Evolutionary conservation across 2,113 vertebrate species (phyloP).

Genomic region (Callorhinus ursinus): DNA sequence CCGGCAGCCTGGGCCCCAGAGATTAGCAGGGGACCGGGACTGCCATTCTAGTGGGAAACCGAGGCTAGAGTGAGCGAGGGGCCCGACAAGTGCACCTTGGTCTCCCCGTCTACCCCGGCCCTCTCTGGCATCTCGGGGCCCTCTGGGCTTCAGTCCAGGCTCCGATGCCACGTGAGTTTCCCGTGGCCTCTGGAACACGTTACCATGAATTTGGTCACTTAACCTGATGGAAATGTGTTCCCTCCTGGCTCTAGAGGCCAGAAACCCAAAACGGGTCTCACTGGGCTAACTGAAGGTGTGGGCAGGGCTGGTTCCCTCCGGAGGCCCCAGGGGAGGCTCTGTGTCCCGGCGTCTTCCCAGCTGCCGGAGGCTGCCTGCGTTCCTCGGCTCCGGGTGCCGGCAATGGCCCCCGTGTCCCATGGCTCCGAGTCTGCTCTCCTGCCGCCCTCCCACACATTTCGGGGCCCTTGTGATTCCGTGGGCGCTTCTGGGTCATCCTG

Average conservation of each 20-base stretch:
- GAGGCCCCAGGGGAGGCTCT: fast-evolving
- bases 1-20: neutral
- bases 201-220: fast-evolving
- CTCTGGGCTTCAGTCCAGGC: neutral
- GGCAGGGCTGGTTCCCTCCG: neutral
- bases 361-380: fast-evolving
- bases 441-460: fast-evolving
- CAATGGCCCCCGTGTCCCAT: neutral
- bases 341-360: neutral
- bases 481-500: fast-evolving
- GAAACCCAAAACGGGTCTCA: neutral
- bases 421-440: fast-evolving
- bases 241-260: neutral
- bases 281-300: neutral
- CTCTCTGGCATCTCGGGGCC: fast-evolving
- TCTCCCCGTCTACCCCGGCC: fast-evolving
- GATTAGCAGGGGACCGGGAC: neutral
- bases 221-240: fast-evolving
- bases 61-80: neutral
- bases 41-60: neutral
- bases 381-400: neutral
- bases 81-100: fast-evolving
- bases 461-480: fast-evolving
- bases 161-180: fast-evolving
- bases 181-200: fast-evolving